Conservation (phyloP, 2,113 vertebrate genomes). For the Aegypius monachus region DNA sequence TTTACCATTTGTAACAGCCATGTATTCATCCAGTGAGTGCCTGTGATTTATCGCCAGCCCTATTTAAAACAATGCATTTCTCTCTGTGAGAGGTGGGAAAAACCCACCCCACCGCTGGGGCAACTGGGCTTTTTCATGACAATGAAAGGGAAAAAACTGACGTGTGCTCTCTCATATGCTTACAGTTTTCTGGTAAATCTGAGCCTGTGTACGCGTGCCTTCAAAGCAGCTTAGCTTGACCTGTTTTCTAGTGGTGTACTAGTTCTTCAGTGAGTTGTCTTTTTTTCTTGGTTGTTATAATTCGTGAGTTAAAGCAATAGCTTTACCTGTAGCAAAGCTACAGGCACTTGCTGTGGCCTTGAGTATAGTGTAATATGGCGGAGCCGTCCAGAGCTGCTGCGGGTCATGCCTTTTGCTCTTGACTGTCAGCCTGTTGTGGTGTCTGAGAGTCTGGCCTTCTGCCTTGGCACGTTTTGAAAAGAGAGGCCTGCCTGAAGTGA, state of each 20-base stretch:
- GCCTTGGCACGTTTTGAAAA: not conserved
- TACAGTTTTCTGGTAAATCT: not conserved
- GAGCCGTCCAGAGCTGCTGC: accelerated
- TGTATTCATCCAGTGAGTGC: not conserved
- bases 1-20: not conserved
- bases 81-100: not conserved
- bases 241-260: not conserved
- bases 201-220: not conserved
- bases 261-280: not conserved
- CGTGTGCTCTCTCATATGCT: accelerated
- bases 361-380: accelerated
- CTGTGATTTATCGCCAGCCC: not conserved
- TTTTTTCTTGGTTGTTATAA: not conserved
- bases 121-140: not conserved
- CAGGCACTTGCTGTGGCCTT: not conserved
- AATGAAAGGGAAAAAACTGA: not conserved
- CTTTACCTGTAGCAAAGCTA: not conserved
- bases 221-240: not conserved
- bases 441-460: not conserved
- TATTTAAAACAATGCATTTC: not conserved
- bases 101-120: too few species aligned
- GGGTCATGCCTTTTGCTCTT: not conserved
- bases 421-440: accelerated
- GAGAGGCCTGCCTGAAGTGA: not conserved
- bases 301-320: not conserved